phyloP scores from a whole-genome alignment of 2,113 vertebrate genomes.

The Potamarius usumacintae region DNA sequence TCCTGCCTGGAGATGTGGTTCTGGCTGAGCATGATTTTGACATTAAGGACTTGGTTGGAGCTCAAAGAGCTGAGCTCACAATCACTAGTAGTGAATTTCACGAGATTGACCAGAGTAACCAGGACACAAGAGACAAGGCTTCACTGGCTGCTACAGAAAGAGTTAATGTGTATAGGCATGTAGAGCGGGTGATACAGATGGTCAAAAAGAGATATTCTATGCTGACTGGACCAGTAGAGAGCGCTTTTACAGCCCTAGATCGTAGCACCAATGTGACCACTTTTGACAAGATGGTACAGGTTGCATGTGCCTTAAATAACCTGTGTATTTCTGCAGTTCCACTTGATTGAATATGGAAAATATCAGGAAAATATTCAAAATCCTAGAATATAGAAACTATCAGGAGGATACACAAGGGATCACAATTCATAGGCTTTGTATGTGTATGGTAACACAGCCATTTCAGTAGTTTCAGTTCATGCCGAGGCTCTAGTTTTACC shows the following conservation, averaged over 20 bases:
- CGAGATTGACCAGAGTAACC: slow-evolving; percentile 19
- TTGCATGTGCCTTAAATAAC: slow-evolving; percentile 78
- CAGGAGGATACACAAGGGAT: background rate
- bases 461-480: background rate
- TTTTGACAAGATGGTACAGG: slow-evolving; percentile 76
- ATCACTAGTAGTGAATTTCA: slow-evolving; percentile 41
- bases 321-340: slow-evolving; percentile 76
- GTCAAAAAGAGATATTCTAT: slow-evolving; percentile 71
- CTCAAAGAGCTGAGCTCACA: slow-evolving; percentile 64
- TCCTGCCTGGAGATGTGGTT: slow-evolving; percentile 71
- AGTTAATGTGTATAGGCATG: slow-evolving; percentile 62
- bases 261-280: slow-evolving; percentile 67
- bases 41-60: slow-evolving; percentile 65
- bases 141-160: slow-evolving; percentile 37
- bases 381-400: background rate
- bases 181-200: slow-evolving; percentile 68
- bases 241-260: slow-evolving; percentile 65
- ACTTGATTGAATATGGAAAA: slow-evolving; percentile 59
- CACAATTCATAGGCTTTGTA: background rate
- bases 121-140: slow-evolving; percentile 1
- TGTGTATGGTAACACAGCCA: background rate
- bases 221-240: slow-evolving; percentile 72
- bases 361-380: background rate
- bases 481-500: background rate
- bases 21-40: slow-evolving; percentile 66